Conservation (phyloP, 2,888 invertebrate species). For the Magallana nippona region DNA sequence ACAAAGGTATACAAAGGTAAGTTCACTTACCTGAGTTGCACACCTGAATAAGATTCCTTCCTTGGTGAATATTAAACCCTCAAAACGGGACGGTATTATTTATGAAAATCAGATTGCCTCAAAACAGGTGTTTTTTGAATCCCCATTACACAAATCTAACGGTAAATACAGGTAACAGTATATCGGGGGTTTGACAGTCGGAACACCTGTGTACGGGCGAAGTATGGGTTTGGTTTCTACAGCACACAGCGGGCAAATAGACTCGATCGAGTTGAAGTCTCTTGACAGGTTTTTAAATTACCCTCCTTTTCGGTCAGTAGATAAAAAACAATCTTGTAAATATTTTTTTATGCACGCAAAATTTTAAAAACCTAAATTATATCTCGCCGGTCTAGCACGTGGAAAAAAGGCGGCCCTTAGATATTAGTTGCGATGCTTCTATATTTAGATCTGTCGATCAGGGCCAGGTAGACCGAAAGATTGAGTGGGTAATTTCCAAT, state of each 20-base stretch:
- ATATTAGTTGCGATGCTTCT: not conserved
- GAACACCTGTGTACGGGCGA: not conserved
- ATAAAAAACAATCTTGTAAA: too few species aligned
- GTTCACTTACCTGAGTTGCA: too few species aligned
- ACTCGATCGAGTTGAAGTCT: too few species aligned
- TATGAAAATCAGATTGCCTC: not conserved
- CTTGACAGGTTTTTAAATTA: too few species aligned
- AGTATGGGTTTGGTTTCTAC: not conserved
- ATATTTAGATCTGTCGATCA: conserved; percentile 21
- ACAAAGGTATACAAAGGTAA: too few species aligned
- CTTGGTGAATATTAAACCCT: too few species aligned
- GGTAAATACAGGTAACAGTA: not conserved
- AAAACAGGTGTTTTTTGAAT: conserved; percentile 3
- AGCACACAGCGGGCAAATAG: too few species aligned
- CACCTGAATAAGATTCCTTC: too few species aligned
- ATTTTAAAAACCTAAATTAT: too few species aligned
- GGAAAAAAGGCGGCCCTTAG: not conserved
- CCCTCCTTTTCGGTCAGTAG: too few species aligned
- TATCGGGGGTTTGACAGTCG: not conserved
- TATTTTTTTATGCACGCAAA: too few species aligned
- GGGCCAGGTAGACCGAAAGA: not conserved
- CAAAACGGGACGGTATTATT: too few species aligned
- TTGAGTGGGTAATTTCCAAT: not conserved
- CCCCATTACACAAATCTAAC: not conserved
- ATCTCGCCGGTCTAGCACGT: not conserved